Conservation (phyloP, 37 sponge, comb jelly and placozoan genomes). For the Crambe crambe region DNA sequence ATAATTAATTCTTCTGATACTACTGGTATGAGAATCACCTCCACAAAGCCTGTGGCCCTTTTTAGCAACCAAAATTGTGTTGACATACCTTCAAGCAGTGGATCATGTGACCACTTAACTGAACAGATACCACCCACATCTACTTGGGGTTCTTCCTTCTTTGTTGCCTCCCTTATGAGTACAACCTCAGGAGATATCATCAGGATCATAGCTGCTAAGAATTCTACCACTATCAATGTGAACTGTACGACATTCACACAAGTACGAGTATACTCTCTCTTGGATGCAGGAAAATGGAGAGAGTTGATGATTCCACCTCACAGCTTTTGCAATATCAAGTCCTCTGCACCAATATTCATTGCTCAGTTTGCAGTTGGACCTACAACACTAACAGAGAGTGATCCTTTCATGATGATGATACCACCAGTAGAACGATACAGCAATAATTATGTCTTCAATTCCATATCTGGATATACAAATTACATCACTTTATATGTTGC, state of each 20-base stretch:
- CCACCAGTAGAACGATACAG: constrained; percentile 71
- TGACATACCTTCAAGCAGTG: neutral
- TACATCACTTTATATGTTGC: constrained; percentile 45
- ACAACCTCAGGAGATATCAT: constrained; percentile 20
- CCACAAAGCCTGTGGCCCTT: constrained; percentile 30
- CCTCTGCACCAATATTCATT: constrained; percentile 41
- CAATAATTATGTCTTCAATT: constrained; percentile 49
- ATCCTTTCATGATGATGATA: constrained; percentile 66
- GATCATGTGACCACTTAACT: constrained; percentile 51
- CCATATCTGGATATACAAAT: neutral
- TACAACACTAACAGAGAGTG: constrained; percentile 1
- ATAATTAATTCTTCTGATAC: constrained; percentile 16
- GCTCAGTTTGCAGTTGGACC: constrained; percentile 29
- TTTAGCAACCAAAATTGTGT: constrained; percentile 33
- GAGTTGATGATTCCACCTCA: neutral
- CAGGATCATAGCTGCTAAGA: constrained; percentile 31
- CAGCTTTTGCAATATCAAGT: constrained; percentile 38
- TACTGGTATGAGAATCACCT: constrained; percentile 35
- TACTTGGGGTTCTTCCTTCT: constrained; percentile 57
- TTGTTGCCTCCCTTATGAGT: constrained; percentile 30
- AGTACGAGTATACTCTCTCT: neutral
- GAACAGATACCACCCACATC: constrained; percentile 66
- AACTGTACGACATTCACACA: neutral
- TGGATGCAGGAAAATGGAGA: constrained; percentile 9
- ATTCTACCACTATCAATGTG: constrained; percentile 9